Percentiles rank a stretch among this genome's conserved stretches.
Evolutionary conservation across 2,797 vertebrate genomes (phyloP).

Genomic region (Arnoldichthys spilopterus): DNA sequence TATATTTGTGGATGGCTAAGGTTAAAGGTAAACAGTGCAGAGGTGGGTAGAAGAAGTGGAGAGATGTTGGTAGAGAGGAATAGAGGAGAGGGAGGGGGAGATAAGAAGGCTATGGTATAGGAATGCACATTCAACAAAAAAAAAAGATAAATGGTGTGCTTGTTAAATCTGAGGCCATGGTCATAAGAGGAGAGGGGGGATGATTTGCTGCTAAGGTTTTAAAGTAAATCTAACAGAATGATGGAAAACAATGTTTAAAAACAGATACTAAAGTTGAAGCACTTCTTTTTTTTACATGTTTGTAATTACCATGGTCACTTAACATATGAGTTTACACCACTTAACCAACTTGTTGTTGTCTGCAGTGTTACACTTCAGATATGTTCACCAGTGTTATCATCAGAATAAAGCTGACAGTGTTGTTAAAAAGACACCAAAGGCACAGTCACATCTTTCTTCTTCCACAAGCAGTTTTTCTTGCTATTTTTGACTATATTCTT

Average conservation of each 20-base stretch:
- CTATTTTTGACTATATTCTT: not conserved
- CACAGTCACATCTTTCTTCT: not conserved
- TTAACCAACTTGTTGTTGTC: not conserved
- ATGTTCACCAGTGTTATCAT: not conserved
- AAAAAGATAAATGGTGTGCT: constrained; percentile 58
- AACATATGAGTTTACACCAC: constrained; percentile 9
- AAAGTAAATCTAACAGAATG: not conserved
- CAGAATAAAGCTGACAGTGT: not conserved
- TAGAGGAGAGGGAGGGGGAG: constrained; percentile 60
- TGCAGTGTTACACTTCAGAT: no score
- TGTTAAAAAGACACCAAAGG: not conserved
- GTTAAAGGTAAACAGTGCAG: constrained; percentile 36
- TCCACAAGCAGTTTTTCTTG: not conserved
- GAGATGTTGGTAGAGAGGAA: constrained; percentile 62
- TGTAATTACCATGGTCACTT: not conserved
- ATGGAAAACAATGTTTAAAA: not conserved
- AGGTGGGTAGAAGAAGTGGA: constrained; percentile 61
- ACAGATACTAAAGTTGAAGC: not conserved
- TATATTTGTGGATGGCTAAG: constrained; percentile 28
- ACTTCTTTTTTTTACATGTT: not conserved
- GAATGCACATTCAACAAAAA: constrained; percentile 69
- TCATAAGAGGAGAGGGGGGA: constrained; percentile 46
- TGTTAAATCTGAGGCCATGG: constrained; percentile 65
- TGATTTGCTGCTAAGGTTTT: not conserved
- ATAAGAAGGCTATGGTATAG: constrained; percentile 65